Evolutionary conservation across 2,888 invertebrate species (phyloP).

Genomic region (Mythimna lalbum): DNA sequence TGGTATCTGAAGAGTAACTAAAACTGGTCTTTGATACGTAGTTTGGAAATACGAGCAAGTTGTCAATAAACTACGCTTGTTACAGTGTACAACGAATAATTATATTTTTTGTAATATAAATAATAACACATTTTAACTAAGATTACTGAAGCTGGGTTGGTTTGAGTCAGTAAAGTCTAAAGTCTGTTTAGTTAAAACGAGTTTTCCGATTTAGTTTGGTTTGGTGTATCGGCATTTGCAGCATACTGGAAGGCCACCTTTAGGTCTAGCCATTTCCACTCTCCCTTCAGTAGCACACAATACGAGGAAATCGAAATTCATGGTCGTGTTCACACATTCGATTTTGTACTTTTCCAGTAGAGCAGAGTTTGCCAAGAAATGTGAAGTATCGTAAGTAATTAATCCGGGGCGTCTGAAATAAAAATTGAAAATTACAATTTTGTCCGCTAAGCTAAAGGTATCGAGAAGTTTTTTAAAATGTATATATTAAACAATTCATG

Average conservation of each 20-base stretch:
- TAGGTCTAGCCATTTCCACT: constrained; percentile 38
- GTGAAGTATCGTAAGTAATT: constrained; percentile 6
- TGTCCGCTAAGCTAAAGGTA: too few species aligned
- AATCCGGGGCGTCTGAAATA: constrained; percentile 43
- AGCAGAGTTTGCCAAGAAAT: constrained; percentile 7
- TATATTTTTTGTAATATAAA: neutral
- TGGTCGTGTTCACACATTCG: constrained; percentile 45
- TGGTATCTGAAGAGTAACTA: too few species aligned
- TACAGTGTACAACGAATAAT: neutral
- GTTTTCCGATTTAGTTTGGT: neutral
- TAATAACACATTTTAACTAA: too few species aligned
- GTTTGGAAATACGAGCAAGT: neutral
- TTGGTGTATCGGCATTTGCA: constrained; percentile 7
- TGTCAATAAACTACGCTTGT: neutral
- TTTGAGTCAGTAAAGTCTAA: too few species aligned
- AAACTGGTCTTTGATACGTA: neutral
- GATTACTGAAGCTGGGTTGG: too few species aligned
- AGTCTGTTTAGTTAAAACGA: neutral
- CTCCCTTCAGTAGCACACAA: constrained; percentile 27
- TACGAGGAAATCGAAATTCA: constrained; percentile 58
- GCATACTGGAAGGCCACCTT: constrained; percentile 18
- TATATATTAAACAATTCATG: too few species aligned
- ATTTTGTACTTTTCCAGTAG: constrained; percentile 16
- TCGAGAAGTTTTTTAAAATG: too few species aligned
- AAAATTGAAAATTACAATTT: neutral